A percentile compares a stretch with the other conserved stretches of the same genome.
These are phyloP conservation scores for Noctilio leporinus DNA, from an alignment of 2,113 vertebrate genomes.

Conservation along the genomic window DNA sequence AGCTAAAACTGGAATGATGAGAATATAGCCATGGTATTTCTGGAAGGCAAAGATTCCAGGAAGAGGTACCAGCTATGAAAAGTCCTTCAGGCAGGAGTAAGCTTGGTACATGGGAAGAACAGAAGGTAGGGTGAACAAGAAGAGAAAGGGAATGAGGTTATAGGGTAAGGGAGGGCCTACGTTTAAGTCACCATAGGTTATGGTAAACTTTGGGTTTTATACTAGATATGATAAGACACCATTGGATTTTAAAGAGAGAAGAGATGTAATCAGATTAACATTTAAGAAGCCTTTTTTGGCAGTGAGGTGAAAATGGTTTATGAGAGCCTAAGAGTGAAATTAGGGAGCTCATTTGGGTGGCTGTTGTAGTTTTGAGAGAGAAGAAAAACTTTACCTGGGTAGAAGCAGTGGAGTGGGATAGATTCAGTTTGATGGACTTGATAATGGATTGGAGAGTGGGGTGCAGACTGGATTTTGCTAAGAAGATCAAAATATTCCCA, in stretches of 20 bases:
- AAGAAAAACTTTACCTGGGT: neutral
- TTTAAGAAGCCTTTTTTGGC: neutral
- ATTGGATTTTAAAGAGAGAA: neutral
- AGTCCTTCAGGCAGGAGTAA: neutral
- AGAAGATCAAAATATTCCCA: neutral
- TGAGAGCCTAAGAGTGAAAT: neutral
- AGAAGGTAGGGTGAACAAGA: neutral
- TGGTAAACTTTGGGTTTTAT: slow-evolving; percentile 18
- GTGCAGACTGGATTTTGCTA: neutral
- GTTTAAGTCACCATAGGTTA: neutral
- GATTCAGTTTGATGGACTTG: neutral
- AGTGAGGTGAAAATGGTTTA: neutral
- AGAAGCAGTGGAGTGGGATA: neutral
- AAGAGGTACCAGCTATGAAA: neutral
- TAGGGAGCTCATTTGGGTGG: neutral
- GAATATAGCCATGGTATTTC: neutral
- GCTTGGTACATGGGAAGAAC: neutral
- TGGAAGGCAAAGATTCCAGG: neutral
- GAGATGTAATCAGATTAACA: neutral
- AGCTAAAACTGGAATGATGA: neutral
- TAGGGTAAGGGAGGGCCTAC: neutral
- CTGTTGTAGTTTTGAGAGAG: neutral
- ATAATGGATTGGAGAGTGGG: neutral
- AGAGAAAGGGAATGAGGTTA: neutral
- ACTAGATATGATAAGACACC: neutral